Evolutionary conservation across 2,888 invertebrate species (phyloP).

Genomic region (Habrosyne pyritoides): DNA sequence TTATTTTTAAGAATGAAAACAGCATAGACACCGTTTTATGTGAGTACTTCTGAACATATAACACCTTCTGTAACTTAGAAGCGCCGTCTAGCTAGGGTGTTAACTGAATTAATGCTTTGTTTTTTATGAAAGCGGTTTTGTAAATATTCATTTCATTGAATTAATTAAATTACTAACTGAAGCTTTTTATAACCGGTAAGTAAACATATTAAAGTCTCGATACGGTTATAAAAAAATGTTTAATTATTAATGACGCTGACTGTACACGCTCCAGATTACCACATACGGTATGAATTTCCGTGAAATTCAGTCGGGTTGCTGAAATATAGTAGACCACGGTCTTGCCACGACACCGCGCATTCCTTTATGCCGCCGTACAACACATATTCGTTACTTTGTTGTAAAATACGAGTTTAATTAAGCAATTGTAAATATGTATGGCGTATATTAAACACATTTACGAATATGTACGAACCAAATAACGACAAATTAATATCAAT

Average conservation of each 20-base stretch:
- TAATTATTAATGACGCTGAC: background rate
- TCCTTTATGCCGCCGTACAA: constrained; percentile 5
- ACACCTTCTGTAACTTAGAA: no score
- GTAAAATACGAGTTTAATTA: constrained; percentile 1
- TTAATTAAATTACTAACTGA: background rate
- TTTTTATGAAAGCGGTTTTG: no score
- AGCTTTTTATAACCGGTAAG: background rate
- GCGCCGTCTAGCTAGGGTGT: no score
- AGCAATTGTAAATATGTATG: background rate
- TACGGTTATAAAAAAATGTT: background rate
- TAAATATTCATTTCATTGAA: no score
- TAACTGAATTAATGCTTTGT: no score
- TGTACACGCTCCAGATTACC: background rate
- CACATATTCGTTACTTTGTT: background rate
- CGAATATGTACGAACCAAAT: background rate
- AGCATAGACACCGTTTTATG: no score
- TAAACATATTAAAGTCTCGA: background rate
- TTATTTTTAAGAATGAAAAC: no score
- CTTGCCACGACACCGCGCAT: background rate
- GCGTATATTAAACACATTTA: background rate
- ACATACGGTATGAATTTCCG: background rate
- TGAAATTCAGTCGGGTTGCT: background rate
- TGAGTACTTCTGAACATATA: no score
- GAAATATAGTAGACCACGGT: constrained; percentile 7
- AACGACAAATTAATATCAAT: no score